Evolutionary conservation across 2,113 vertebrate species (phyloP).

Genomic region (Neolamprologus longior): DNA sequence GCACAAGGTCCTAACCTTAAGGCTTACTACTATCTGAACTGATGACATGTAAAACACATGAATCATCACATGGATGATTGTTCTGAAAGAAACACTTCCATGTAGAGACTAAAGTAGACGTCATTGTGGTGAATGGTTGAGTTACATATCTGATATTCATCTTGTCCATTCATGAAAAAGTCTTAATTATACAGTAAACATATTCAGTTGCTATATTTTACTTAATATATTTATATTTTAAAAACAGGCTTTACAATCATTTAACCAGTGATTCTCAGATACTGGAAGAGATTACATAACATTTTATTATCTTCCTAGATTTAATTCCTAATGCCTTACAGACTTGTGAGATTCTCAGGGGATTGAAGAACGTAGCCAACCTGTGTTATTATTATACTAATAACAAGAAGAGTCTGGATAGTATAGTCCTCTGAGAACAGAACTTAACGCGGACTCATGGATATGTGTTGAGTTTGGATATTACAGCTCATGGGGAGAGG

Average conservation of each 20-base stretch:
- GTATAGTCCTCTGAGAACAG: background rate
- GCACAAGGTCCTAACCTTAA: background rate
- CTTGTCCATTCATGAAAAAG: background rate
- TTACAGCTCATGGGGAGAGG: background rate
- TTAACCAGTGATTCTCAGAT: background rate
- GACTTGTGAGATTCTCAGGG: background rate
- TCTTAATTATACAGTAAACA: background rate
- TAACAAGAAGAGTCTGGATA: background rate
- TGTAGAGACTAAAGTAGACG: background rate
- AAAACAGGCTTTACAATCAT: background rate
- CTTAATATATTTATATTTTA: background rate
- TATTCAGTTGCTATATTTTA: background rate
- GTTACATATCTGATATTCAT: background rate
- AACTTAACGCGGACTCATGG: background rate
- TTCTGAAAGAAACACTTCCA: background rate
- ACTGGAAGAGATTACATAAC: background rate
- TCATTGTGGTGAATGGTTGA: background rate
- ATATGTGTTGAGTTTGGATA: background rate
- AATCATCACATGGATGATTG: background rate
- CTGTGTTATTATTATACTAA: background rate
- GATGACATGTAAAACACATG: background rate
- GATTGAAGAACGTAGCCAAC: background rate
- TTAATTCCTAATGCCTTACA: background rate
- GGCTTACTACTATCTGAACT: background rate
- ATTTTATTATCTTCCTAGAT: background rate